Percentiles rank a stretch among this genome's conserved stretches.
phyloP scores from a whole-genome alignment of 1,140 invertebrate genomes.

The Hyposmocoma kahamanoa region DNA sequence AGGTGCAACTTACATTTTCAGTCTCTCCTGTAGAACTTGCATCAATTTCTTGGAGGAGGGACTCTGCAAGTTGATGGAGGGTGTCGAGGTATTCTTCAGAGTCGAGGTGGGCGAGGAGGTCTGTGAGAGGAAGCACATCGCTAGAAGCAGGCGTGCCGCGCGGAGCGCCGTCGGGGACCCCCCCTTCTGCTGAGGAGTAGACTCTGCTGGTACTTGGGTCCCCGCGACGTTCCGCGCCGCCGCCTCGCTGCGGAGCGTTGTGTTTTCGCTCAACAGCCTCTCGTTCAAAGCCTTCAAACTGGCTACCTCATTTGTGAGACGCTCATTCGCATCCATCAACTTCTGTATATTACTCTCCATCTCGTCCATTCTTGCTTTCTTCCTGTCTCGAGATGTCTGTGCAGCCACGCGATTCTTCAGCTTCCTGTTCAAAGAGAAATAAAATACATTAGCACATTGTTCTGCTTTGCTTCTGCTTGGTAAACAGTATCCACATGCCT shows the following conservation, averaged over 20 bases:
- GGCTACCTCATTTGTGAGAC: slow-evolving; percentile 78
- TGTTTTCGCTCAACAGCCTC: slow-evolving; percentile 77
- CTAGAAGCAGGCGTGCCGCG: slow-evolving; percentile 79
- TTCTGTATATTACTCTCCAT: slow-evolving; percentile 83
- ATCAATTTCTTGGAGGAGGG: slow-evolving; percentile 86
- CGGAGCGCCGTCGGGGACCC: slow-evolving; percentile 75
- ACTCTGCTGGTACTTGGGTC: slow-evolving; percentile 85
- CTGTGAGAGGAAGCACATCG: slow-evolving; percentile 86
- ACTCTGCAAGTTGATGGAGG: slow-evolving; percentile 85
- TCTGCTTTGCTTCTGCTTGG: no score
- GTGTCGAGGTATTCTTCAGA: slow-evolving; percentile 79
- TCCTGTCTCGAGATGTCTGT: slow-evolving; percentile 97
- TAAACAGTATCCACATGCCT: no score
- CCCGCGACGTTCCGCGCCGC: slow-evolving; percentile 68
- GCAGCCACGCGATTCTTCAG: slow-evolving; percentile 97
- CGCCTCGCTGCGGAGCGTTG: slow-evolving; percentile 73
- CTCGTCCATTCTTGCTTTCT: slow-evolving; percentile 93
- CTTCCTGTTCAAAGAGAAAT: no score
- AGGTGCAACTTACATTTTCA: slow-evolving; percentile 75
- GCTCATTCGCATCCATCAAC: slow-evolving; percentile 78
- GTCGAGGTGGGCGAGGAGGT: slow-evolving; percentile 81
- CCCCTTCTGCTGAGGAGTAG: slow-evolving; percentile 90
- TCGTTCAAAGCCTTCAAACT: slow-evolving; percentile 80
- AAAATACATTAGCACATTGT: no score
- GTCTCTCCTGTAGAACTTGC: slow-evolving; percentile 79